A percentile compares a stretch with the other conserved stretches of the same genome.
These are phyloP conservation scores for Varecia variegata DNA, from an alignment of 2,797 vertebrate species.

Conservation along the genomic window DNA sequence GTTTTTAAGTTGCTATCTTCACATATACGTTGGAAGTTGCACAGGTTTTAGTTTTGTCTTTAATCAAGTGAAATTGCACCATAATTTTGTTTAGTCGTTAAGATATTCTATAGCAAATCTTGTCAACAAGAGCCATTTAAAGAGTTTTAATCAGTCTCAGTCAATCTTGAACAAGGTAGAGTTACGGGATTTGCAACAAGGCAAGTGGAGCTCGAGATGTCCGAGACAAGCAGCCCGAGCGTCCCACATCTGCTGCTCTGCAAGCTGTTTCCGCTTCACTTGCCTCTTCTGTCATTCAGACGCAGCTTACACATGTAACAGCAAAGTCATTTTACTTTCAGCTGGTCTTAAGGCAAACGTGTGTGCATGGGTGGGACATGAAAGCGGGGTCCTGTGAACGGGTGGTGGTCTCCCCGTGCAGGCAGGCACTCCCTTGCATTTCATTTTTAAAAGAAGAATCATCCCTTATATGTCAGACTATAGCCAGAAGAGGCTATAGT, in stretches of 20 bases:
- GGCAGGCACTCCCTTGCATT: neutral
- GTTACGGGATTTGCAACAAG: constrained; percentile 48
- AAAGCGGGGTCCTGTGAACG: neutral
- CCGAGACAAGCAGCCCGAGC: constrained; percentile 19
- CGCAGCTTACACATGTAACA: neutral
- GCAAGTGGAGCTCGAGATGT: neutral
- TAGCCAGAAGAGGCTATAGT: neutral
- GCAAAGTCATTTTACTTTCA: neutral
- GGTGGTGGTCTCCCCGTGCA: neutral
- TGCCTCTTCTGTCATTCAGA: neutral
- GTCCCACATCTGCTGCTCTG: neutral
- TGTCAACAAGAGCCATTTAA: constrained; percentile 76
- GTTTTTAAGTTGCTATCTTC: constrained; percentile 60
- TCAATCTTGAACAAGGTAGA: constrained; percentile 65
- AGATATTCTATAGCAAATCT: constrained; percentile 77
- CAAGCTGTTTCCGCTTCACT: neutral
- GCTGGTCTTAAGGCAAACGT: neutral
- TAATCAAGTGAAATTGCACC: constrained; percentile 79
- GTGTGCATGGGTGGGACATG: neutral
- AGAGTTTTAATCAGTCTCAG: constrained; percentile 66
- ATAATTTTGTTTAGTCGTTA: constrained; percentile 78
- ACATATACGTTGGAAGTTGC: constrained; percentile 71
- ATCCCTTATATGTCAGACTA: neutral
- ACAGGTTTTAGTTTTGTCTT: constrained; percentile 74
- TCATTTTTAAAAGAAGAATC: neutral